Evolutionary conservation across 2,797 vertebrate genomes (phyloP).

Genomic region (Argentina silus): DNA sequence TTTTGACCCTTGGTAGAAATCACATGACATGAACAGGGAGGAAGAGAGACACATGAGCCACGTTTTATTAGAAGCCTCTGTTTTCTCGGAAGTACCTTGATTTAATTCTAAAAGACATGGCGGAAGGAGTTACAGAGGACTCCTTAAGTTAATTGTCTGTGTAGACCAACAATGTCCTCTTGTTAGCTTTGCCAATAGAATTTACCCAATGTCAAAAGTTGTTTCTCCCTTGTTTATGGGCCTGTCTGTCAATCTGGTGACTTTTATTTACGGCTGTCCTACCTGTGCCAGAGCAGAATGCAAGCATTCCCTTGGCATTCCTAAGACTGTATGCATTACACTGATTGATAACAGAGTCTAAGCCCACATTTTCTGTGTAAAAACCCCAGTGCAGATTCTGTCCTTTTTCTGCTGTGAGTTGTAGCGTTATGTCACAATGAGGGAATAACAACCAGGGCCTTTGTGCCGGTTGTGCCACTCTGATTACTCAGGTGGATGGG

Average conservation of each 20-base stretch:
- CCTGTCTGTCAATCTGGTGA: constrained; percentile 44
- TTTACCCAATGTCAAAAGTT: constrained; percentile 48
- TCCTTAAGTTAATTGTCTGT: constrained; percentile 76
- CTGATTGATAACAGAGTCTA: constrained; percentile 21
- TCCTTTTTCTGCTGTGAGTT: constrained; percentile 3
- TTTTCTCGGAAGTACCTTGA: constrained; percentile 91
- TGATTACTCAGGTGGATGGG: constrained; percentile 78
- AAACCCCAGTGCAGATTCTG: neutral
- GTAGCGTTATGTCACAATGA: constrained; percentile 58
- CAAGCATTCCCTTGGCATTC: constrained; percentile 9
- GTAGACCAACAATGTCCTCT: constrained; percentile 55
- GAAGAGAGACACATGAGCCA: constrained; percentile 76
- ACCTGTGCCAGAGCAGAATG: constrained; percentile 73
- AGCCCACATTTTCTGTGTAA: constrained; percentile 2
- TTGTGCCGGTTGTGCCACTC: constrained; percentile 47
- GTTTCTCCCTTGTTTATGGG: constrained; percentile 57
- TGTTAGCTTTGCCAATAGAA: constrained; percentile 44
- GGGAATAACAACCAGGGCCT: constrained; percentile 64
- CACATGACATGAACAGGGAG: constrained; percentile 81
- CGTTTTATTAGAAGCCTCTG: constrained; percentile 78
- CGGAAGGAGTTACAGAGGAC: constrained; percentile 79
- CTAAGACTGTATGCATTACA: constrained; percentile 15
- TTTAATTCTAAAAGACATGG: constrained; percentile 84
- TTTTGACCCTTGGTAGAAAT: constrained; percentile 83
- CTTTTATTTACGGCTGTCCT: constrained; percentile 69